phyloP scores from a whole-genome alignment of 2,888 invertebrate genomes.

The Apoderus coryli region DNA sequence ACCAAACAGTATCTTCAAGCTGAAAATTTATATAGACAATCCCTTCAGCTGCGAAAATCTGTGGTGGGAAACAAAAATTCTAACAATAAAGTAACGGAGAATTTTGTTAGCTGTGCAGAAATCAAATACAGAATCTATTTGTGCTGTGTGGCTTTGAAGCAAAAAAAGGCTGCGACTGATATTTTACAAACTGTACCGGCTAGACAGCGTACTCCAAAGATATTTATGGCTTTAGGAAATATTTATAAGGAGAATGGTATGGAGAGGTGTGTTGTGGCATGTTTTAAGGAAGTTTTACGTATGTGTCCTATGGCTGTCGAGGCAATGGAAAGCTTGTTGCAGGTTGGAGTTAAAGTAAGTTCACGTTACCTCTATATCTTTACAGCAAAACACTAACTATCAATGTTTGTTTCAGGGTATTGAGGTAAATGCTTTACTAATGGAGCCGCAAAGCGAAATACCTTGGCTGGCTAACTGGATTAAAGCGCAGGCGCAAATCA shows the following conservation, averaged over 20 bases:
- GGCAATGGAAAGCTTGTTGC: conserved; percentile 56
- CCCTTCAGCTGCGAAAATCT: conserved; percentile 48
- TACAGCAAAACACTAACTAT: conserved; percentile 1
- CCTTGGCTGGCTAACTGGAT: conserved; percentile 49
- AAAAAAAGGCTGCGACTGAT: conserved; percentile 44
- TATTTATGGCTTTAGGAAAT: conserved; percentile 64
- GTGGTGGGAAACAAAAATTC: conserved; percentile 38
- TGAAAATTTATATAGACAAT: conserved; percentile 48
- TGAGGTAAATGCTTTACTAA: conserved; percentile 58
- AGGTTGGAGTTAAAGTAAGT: conserved; percentile 41
- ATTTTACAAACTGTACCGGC: conserved; percentile 43
- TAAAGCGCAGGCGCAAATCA: conserved; percentile 47
- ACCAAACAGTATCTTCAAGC: conserved; percentile 52
- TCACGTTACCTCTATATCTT: conserved; percentile 6
- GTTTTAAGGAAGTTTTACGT: conserved; percentile 65
- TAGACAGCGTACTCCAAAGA: conserved; percentile 52
- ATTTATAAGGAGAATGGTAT: conserved; percentile 54
- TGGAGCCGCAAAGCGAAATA: conserved; percentile 36
- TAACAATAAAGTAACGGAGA: conserved; percentile 32
- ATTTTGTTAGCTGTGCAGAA: conserved; percentile 44
- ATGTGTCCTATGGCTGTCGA: conserved; percentile 58
- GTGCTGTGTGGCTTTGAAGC: conserved; percentile 51
- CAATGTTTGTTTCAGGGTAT: conserved; percentile 33
- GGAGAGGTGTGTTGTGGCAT: conserved; percentile 55
- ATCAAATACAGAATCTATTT: conserved; percentile 58